Conservation (phyloP, 2,113 vertebrate genomes). For the Tonatia bakeri region DNA sequence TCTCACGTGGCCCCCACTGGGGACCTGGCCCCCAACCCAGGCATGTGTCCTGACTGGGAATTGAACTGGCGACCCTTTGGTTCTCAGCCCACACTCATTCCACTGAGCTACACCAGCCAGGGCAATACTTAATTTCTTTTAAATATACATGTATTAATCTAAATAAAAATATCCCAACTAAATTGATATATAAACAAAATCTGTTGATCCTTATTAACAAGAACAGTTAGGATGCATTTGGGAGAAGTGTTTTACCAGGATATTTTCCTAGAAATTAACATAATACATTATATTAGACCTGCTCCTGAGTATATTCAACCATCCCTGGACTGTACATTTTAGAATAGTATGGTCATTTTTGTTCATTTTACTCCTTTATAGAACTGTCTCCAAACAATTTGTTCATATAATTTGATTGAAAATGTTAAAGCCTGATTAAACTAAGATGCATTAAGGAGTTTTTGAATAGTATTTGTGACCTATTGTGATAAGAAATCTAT, state of each 20-base stretch:
- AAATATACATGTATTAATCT: neutral
- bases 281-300: neutral
- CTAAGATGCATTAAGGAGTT: neutral
- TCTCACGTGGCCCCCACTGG: too few relatives aligned
- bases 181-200: constrained; percentile 15
- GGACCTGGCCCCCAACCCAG: too few relatives aligned
- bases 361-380: constrained; percentile 1
- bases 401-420: constrained; percentile 27
- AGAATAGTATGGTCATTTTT: neutral
- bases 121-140: neutral
- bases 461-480: neutral
- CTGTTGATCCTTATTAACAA: neutral
- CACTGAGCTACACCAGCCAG: too few relatives aligned
- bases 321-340: neutral
- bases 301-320: neutral
- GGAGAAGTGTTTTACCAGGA: neutral
- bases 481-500: neutral
- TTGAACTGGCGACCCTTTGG: too few relatives aligned
- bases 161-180: neutral
- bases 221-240: neutral
- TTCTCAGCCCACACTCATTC: too few relatives aligned
- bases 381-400: neutral
- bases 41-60: too few relatives aligned
- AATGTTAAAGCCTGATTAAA: neutral
- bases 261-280: neutral